These are phyloP conservation scores for Caenorhabditis zanzibari DNA, from an alignment of 2,888 invertebrate species.

Conservation along the genomic window DNA sequence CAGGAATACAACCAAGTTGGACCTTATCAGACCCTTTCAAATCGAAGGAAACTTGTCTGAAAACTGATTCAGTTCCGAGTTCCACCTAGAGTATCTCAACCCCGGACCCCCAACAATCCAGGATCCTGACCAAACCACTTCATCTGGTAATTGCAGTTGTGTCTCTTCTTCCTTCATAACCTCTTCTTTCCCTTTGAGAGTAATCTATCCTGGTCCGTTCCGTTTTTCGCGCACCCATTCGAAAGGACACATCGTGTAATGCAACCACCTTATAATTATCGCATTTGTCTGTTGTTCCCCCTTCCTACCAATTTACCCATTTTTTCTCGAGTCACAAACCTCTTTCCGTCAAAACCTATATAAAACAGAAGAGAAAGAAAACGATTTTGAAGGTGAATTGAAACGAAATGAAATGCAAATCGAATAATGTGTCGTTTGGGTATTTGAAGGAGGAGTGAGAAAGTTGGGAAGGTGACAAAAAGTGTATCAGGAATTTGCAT, in stretches of 20 bases:
- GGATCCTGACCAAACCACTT: conserved; percentile 14
- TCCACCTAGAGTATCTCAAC: no score
- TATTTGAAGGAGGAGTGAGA: conserved; percentile 9
- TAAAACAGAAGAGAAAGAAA: neutral
- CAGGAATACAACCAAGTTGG: no score
- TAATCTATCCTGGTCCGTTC: conserved; percentile 40
- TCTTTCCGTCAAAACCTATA: conserved; percentile 25
- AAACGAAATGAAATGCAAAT: conserved; percentile 50
- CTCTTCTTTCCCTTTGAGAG: conserved; percentile 1
- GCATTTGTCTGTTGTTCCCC: conserved; percentile 36
- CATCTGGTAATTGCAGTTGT: conserved; percentile 31
- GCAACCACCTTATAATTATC: conserved; percentile 58
- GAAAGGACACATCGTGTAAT: conserved; percentile 16
- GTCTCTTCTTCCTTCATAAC: neutral
- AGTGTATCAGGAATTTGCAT: conserved; percentile 38
- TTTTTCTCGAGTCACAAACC: conserved; percentile 32
- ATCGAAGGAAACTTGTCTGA: no score
- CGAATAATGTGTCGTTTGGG: conserved; percentile 33
- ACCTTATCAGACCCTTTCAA: no score
- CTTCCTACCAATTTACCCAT: conserved; percentile 25
- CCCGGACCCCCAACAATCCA: conserved; percentile 10
- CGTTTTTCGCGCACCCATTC: neutral
- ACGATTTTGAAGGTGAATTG: conserved; percentile 31
- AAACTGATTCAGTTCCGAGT: no score
- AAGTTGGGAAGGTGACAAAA: conserved; percentile 32